Conservation (phyloP, 2,113 vertebrate genomes). For the Henicopernis longicauda region DNA sequence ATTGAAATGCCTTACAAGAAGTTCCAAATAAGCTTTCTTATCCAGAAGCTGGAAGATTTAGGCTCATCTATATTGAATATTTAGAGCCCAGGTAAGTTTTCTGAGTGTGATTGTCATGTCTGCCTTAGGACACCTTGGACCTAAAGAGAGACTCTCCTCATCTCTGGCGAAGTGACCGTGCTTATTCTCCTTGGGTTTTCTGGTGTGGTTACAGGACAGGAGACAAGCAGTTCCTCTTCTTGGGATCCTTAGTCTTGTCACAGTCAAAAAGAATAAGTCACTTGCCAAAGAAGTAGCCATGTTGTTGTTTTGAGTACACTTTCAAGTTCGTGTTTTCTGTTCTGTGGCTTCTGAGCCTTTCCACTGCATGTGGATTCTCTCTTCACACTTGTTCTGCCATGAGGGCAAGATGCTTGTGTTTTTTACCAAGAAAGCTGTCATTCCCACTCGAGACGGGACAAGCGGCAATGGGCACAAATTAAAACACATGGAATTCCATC, state of each 20-base stretch:
- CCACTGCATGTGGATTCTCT: not conserved
- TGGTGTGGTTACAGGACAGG: not conserved
- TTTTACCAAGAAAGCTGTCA: not conserved
- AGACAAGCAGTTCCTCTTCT: not conserved
- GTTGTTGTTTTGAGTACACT: not conserved
- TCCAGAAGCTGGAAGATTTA: not conserved
- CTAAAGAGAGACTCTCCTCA: not conserved
- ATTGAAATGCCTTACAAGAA: not conserved
- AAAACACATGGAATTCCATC: not conserved
- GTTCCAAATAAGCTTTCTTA: not conserved
- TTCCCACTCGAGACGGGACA: not conserved
- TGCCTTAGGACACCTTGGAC: not conserved
- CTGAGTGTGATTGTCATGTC: not conserved
- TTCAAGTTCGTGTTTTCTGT: not conserved
- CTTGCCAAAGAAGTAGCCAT: not conserved
- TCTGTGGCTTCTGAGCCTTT: not conserved
- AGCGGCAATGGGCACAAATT: not conserved
- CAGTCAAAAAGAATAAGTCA: not conserved
- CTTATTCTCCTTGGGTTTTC: not conserved
- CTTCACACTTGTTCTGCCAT: not conserved
- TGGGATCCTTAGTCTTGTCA: not conserved
- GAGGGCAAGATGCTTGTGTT: not conserved
- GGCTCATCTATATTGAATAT: not conserved
- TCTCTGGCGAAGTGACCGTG: not conserved
- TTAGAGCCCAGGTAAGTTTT: not conserved